Base-by-base conservation (phyloP, 2,797 vertebrate genomes). In the Gephyroberyx darwinii region DNA sequence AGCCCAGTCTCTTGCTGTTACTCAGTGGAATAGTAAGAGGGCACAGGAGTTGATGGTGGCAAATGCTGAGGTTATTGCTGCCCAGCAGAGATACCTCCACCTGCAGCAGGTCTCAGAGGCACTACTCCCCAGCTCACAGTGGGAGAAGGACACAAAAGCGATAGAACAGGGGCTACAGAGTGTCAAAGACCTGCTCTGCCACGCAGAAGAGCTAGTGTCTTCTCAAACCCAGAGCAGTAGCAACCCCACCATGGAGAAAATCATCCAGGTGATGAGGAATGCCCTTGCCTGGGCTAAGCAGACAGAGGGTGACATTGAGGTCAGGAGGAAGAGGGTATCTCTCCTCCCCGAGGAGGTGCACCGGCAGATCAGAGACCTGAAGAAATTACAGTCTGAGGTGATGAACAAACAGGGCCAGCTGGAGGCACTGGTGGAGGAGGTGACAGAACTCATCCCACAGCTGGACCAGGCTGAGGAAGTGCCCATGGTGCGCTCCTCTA, bases 331-430 rank as follows among this genome's bases (percentile, higher is more conserved):
- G 64, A 92, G 92, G 68, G 88, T 94, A 45, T 90, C 95, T 5
- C 92, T 98, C 77, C 92, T 96, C 17, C 96, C 96, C 0, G 94
- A 93, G 30, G 89, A 94, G 66, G 93, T 98, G 62, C 92, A 95
- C 74, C 88, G 87, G 17, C 95, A 98, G 85, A 95, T 97, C 75
- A 87, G 90, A 86, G 93, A 88, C 62, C 92, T 95, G 26, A 94
- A 96, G 86, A 93, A 92, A 72, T 71, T 92, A 45, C 94, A 94
- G 7, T 91, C 91, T 1, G 93, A 93, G 43, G 84, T 96, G 78
- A 83, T 91, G 26, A 87, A 68, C 60, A 96, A 94, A 83, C 94
- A 95, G 63, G 85, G 85, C 13, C 89, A 91, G 43, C 74, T 98
- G 65, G 80, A 92, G 1, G 81, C 82, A 0, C 87, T 96, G 89